phyloP scores from a whole-genome alignment of 2,888 invertebrate genomes.

The Hypomecis atomaria region DNA sequence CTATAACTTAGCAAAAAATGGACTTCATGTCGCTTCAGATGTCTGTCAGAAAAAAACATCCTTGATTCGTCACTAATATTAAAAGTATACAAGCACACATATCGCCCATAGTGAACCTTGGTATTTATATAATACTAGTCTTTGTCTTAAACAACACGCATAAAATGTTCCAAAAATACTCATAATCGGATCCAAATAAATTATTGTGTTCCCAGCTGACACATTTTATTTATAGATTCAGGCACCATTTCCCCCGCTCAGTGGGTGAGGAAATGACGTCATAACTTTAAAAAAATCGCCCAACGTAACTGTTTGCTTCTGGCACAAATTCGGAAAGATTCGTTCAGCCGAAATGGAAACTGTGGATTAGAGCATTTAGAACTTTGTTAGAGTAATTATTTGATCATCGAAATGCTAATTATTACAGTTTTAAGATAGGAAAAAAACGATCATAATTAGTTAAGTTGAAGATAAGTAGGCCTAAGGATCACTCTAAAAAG shows the following conservation, averaged over 20 bases:
- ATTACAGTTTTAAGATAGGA: too few species aligned
- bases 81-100: too few species aligned
- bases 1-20: too few species aligned
- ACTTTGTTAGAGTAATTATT: neutral
- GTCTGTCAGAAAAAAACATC: too few species aligned
- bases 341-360: constrained; percentile 14
- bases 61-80: too few species aligned
- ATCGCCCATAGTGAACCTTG: neutral
- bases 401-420: too few species aligned
- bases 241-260: constrained; percentile 34
- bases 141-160: neutral
- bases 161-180: constrained; percentile 13
- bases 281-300: constrained; percentile 52
- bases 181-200: constrained; percentile 30
- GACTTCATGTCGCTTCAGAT: too few species aligned
- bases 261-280: constrained; percentile 46
- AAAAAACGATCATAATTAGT: neutral
- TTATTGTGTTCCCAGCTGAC: constrained; percentile 26
- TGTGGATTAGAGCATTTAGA: neutral
- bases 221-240: constrained; percentile 37
- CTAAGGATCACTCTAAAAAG: too few species aligned
- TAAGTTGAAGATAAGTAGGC: too few species aligned
- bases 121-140: neutral
- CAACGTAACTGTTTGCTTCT: constrained; percentile 23
- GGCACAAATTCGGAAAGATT: constrained; percentile 14